Conservation (phyloP, 2,888 invertebrate species). For the Autographa gamma region DNA sequence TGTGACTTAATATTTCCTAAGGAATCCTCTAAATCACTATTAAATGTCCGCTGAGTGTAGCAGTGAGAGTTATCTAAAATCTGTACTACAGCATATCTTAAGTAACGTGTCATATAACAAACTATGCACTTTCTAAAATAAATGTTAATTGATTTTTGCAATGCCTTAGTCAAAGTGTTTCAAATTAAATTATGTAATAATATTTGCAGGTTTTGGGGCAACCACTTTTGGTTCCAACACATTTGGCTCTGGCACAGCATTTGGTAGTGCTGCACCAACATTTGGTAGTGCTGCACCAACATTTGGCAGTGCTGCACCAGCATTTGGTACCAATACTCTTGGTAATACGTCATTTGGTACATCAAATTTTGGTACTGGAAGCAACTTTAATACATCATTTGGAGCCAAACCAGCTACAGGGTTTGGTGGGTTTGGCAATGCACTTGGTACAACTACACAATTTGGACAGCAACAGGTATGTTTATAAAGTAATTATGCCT, state of each 20-base stretch:
- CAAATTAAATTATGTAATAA: too few species aligned
- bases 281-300: constrained; percentile 23
- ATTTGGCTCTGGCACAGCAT: background rate
- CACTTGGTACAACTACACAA: constrained; percentile 77
- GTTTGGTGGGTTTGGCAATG: constrained; percentile 84
- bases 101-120: too few species aligned
- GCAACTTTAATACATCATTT: constrained; percentile 82
- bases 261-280: background rate
- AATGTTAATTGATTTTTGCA: too few species aligned
- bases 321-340: constrained; percentile 63
- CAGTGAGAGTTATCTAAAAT: too few species aligned
- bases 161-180: too few species aligned
- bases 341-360: constrained; percentile 71
- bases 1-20: too few species aligned
- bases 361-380: constrained; percentile 79
- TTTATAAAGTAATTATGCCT: background rate
- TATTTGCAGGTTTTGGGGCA: constrained; percentile 63
- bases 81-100: too few species aligned
- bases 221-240: constrained; percentile 66
- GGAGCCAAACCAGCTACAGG: constrained; percentile 82
- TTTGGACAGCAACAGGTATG: constrained; percentile 83
- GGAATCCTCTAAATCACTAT: too few species aligned
- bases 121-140: too few species aligned
- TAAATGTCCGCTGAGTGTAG: too few species aligned
- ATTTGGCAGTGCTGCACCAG: constrained; percentile 12